Evolutionary conservation across 2,888 invertebrate genomes (phyloP).

Genomic region (Pheosia gnoma): DNA sequence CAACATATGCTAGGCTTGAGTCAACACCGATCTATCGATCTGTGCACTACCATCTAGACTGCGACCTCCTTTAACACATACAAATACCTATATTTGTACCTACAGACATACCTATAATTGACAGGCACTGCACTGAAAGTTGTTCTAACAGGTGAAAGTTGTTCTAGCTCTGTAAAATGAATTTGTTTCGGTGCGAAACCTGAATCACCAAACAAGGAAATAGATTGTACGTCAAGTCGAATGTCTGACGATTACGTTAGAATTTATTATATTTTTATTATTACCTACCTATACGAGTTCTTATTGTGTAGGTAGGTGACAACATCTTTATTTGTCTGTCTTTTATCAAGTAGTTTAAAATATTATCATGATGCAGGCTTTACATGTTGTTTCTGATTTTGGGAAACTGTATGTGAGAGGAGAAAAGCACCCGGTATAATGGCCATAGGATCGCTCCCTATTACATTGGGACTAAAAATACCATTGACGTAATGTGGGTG

Average conservation of each 20-base stretch:
- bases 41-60: neutral
- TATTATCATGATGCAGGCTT: no score
- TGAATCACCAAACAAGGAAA: neutral
- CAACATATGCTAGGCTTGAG: no score
- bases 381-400: no score
- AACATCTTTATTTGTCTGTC: no score
- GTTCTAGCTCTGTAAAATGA: neutral
- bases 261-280: neutral
- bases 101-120: neutral
- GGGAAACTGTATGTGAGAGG: no score
- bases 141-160: conserved; percentile 2
- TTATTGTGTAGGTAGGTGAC: no score
- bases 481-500: no score
- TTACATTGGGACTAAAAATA: no score
- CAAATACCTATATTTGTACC: neutral
- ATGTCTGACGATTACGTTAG: neutral
- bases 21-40: no score
- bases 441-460: no score
- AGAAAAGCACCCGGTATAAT: no score
- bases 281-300: neutral
- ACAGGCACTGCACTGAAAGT: conserved; percentile 5
- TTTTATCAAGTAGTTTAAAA: no score
- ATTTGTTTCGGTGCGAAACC: conserved; percentile 2
- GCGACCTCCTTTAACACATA: neutral
- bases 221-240: neutral